A percentile compares a stretch with the other conserved stretches of the same genome.
Evolutionary conservation across 2,113 vertebrate genomes (phyloP).

Genomic region (Amblyornis subalaris): DNA sequence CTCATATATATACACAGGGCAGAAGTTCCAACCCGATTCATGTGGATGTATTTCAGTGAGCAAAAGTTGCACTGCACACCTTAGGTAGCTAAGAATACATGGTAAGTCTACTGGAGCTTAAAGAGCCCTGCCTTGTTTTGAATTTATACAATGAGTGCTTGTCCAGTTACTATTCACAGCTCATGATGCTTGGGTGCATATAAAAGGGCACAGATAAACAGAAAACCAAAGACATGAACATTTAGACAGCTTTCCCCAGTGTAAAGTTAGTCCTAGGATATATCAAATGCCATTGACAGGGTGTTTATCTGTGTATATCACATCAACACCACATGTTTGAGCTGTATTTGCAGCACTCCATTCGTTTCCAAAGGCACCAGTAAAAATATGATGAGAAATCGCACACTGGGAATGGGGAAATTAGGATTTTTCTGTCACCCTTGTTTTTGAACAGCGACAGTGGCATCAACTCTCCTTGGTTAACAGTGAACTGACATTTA

Average conservation of each 20-base stretch:
- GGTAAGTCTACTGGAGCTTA: background rate
- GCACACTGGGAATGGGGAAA: background rate
- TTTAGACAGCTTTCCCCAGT: background rate
- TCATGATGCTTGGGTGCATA: background rate
- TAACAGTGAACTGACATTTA: background rate
- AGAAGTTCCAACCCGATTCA: background rate
- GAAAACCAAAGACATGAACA: background rate
- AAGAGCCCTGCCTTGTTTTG: background rate
- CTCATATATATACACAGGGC: background rate
- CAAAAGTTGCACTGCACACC: background rate
- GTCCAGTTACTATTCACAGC: background rate
- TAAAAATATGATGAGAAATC: background rate
- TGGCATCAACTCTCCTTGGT: background rate
- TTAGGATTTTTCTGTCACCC: background rate
- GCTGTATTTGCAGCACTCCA: background rate
- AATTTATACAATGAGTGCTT: background rate
- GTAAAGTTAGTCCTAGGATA: background rate
- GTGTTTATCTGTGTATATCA: background rate
- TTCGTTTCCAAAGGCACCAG: background rate
- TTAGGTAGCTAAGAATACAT: background rate
- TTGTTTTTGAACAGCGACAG: background rate
- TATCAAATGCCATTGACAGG: background rate
- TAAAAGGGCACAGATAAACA: background rate
- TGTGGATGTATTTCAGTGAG: background rate
- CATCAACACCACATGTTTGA: accelerated